phyloP scores from a whole-genome alignment of 2,797 vertebrate species.

The Otus scops region DNA sequence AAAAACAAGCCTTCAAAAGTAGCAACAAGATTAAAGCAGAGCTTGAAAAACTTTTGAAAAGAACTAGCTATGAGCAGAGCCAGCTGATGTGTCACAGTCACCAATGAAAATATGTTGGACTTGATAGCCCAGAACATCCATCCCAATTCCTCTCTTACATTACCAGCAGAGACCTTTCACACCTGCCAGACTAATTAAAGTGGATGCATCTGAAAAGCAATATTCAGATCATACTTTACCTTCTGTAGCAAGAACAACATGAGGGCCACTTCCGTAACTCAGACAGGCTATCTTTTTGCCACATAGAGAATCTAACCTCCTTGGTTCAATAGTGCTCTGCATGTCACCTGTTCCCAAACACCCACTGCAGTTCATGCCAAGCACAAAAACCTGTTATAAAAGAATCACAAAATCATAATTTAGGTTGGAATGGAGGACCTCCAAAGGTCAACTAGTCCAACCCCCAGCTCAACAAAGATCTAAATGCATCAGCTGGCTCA shows the following conservation, averaged over 20 bases:
- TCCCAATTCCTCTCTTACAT: not conserved
- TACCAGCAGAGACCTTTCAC: not conserved
- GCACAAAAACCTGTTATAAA: constrained; percentile 87
- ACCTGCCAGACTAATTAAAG: not conserved
- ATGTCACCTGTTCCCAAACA: constrained; percentile 93
- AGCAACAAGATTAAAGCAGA: not conserved
- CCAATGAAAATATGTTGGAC: not conserved
- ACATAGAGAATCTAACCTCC: constrained; percentile 87
- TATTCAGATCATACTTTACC: constrained; percentile 75
- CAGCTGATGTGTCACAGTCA: not conserved
- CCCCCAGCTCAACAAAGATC: not conserved
- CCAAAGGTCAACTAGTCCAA: not conserved
- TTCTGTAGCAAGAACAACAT: constrained; percentile 91
- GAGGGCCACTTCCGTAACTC: constrained; percentile 96
- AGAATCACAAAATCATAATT: not conserved
- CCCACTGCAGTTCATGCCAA: constrained; percentile 96
- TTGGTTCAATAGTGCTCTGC: constrained; percentile 92
- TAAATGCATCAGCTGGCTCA: not conserved
- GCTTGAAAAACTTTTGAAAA: not conserved
- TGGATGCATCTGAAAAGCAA: not conserved
- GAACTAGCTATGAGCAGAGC: not conserved
- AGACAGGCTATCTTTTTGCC: constrained; percentile 94
- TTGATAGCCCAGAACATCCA: not conserved
- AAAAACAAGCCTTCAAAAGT: not conserved
- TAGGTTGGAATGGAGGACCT: not conserved